Evolutionary conservation across 2,888 invertebrate species (phyloP).

Genomic region (Punctoribates punctum): DNA sequence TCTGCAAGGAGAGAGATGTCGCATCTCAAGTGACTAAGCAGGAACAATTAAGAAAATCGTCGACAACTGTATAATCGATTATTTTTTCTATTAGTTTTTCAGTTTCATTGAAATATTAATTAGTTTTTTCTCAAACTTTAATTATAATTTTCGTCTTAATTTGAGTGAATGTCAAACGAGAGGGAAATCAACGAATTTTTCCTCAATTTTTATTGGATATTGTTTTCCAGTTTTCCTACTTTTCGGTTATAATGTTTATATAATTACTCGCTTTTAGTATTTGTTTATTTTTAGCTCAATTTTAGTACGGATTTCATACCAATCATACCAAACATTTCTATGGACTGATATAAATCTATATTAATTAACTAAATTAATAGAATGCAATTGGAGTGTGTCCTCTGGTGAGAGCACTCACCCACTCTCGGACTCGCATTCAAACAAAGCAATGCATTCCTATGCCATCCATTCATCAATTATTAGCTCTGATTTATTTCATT

Average conservation of each 20-base stretch:
- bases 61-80: too few relatives aligned
- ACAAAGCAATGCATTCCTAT: not conserved
- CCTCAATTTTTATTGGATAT: not conserved
- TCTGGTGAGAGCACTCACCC: not conserved
- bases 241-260: conserved; percentile 17
- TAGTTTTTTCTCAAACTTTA: not conserved
- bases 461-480: conserved; percentile 14
- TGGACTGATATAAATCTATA: not conserved
- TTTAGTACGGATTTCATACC: not conserved
- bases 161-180: too few relatives aligned
- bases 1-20: too few relatives aligned
- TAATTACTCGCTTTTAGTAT: not conserved
- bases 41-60: too few relatives aligned
- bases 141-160: not conserved
- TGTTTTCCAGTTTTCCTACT: not conserved
- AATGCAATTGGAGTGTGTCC: conserved; percentile 25
- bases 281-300: not conserved
- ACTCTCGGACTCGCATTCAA: not conserved
- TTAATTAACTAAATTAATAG: conserved; percentile 23
- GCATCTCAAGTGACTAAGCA: too few relatives aligned
- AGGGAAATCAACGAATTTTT: not conserved
- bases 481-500: conserved; percentile 11
- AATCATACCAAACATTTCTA: not conserved
- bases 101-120: not conserved
- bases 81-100: too few relatives aligned